phyloP scores from a whole-genome alignment of 2,888 invertebrate species.

The Molorchus minor region DNA sequence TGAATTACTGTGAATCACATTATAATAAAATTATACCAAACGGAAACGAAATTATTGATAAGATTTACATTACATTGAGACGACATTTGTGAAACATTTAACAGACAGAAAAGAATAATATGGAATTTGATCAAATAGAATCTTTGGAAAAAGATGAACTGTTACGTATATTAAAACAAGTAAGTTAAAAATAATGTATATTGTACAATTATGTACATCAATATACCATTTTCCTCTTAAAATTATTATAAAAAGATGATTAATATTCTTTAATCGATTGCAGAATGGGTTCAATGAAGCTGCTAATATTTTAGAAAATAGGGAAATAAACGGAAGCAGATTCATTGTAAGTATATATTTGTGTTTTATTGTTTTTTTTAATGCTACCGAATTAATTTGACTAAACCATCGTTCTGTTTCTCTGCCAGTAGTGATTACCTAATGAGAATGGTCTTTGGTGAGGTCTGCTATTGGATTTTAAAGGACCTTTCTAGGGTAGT shows the following conservation, averaged over 20 bases:
- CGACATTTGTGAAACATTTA: neutral
- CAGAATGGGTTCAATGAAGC: conserved; percentile 40
- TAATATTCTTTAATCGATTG: conserved; percentile 18
- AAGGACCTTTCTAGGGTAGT: too few relatives aligned
- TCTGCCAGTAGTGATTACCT: too few relatives aligned
- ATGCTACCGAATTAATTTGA: too few relatives aligned
- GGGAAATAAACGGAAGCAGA: conserved; percentile 37
- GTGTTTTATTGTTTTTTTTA: neutral
- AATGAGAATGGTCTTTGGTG: too few relatives aligned
- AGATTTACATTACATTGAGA: conserved; percentile 11
- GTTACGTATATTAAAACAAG: conserved; percentile 23
- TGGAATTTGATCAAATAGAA: conserved; percentile 26
- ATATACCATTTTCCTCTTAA: neutral
- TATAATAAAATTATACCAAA: too few relatives aligned
- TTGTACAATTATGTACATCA: neutral
- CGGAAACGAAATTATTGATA: too few relatives aligned
- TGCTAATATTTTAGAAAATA: conserved; percentile 30
- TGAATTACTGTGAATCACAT: too few relatives aligned
- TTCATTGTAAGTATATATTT: conserved; percentile 41
- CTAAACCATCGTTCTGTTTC: too few relatives aligned
- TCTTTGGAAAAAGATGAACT: conserved; percentile 18
- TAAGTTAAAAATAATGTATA: conserved; percentile 9
- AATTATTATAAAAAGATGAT: neutral
- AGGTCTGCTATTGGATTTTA: too few relatives aligned
- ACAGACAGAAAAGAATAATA: neutral